Conservation (phyloP, 2,113 vertebrate species). For the Hydrochoerus hydrochaeris region DNA sequence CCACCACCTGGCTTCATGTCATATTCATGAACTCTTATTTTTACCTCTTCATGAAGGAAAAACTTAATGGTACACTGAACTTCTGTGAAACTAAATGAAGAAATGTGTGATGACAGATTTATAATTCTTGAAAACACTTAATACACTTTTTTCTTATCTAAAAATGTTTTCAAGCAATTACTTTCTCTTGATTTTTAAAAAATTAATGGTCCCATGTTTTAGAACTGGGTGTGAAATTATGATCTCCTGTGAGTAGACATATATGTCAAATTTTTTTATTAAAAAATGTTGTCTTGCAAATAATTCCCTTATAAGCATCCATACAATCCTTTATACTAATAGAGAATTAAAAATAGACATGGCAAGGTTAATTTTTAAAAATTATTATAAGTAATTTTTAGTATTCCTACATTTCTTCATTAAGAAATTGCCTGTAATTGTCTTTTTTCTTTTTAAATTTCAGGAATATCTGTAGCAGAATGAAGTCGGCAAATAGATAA, state of each 20-base stretch:
- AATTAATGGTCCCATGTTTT: background rate
- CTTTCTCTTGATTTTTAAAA: background rate
- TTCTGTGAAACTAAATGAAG: constrained; percentile 4
- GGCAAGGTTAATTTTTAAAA: background rate
- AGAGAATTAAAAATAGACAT: background rate
- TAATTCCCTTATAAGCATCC: background rate
- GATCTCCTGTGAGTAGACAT: background rate
- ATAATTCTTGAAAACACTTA: constrained; percentile 21
- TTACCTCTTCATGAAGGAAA: constrained; percentile 21
- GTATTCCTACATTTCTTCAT: background rate
- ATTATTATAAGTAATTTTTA: constrained; percentile 33
- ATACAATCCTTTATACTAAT: background rate
- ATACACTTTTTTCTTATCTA: background rate
- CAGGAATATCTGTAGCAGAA: background rate
- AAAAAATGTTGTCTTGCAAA: background rate
- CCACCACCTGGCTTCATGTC: background rate
- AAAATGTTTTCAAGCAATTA: background rate
- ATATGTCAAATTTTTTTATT: background rate
- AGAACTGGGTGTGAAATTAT: constrained; percentile 45
- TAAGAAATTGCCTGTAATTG: background rate
- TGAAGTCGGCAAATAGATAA: background rate
- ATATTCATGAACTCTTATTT: constrained; percentile 4
- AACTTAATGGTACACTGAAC: background rate
- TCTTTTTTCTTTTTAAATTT: background rate
- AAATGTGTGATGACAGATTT: background rate